Conservation (phyloP, 2,113 vertebrate genomes). For the Daboia siamensis region DNA sequence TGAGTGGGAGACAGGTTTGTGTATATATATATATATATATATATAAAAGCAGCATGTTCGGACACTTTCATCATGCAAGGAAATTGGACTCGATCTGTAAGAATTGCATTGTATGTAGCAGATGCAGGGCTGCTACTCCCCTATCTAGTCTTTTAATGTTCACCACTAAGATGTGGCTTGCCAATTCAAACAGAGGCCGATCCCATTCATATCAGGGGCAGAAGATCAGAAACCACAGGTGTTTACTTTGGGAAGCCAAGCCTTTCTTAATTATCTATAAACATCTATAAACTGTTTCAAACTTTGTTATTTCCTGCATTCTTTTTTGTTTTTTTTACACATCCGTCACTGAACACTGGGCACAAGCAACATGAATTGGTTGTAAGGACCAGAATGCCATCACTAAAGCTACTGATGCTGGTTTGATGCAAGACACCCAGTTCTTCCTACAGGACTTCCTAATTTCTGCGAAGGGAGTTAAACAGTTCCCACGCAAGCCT, state of each 20-base stretch:
- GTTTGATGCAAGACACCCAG: background rate
- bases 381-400: background rate
- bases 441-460: background rate
- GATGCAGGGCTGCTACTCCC: background rate
- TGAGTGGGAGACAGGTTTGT: background rate
- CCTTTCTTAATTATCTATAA: background rate
- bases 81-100: background rate
- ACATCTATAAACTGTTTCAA: background rate
- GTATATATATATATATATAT: too few species aligned
- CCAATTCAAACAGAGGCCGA: background rate
- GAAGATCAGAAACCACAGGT: background rate
- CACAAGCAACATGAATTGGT: background rate
- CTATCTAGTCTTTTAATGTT: background rate
- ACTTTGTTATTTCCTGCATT: background rate
- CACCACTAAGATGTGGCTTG: background rate
- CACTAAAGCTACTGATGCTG: background rate
- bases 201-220: background rate
- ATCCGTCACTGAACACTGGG: background rate
- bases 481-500: background rate
- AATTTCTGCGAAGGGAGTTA: background rate
- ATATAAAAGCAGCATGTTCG: background rate
- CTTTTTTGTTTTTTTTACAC: too few species aligned
- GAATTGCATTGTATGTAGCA: background rate
- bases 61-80: background rate
- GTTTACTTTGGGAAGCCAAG: background rate